These are phyloP conservation scores for Notiomystis cincta DNA, from an alignment of 2,113 vertebrate species.

Conservation along the genomic window DNA sequence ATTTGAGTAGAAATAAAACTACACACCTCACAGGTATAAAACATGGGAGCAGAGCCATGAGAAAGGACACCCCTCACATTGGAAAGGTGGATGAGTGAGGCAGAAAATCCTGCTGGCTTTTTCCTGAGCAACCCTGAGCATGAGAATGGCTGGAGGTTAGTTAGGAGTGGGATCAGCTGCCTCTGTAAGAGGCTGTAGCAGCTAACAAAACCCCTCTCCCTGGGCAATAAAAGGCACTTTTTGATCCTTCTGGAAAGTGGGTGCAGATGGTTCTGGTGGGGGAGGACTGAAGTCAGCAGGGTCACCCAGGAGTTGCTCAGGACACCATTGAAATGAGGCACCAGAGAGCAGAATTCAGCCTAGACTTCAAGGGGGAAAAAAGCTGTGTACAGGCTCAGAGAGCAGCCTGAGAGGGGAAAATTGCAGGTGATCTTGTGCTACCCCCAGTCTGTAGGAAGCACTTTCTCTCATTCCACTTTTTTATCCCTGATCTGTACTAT, in stretches of 20 bases:
- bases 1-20: not conserved
- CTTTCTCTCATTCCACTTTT: not conserved
- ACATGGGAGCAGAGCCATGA: accelerated
- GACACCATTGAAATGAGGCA: no score
- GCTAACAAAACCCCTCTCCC: not conserved
- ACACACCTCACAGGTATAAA: not conserved
- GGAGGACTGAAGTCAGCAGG: not conserved
- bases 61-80: accelerated
- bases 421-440: not conserved
- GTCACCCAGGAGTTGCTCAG: not conserved
- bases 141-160: not conserved
- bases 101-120: not conserved
- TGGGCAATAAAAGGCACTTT: not conserved
- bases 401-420: not conserved
- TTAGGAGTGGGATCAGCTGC: not conserved
- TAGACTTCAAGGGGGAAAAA: not conserved
- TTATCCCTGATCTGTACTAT: not conserved
- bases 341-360: no score
- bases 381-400: not conserved
- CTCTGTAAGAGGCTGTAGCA: not conserved
- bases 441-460: not conserved
- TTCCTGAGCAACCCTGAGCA: accelerated
- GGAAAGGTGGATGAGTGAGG: not conserved
- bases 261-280: not conserved
- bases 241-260: not conserved